Evolutionary conservation across 2,113 vertebrate species (phyloP).

Genomic region (Oncorhynchus clarkii): DNA sequence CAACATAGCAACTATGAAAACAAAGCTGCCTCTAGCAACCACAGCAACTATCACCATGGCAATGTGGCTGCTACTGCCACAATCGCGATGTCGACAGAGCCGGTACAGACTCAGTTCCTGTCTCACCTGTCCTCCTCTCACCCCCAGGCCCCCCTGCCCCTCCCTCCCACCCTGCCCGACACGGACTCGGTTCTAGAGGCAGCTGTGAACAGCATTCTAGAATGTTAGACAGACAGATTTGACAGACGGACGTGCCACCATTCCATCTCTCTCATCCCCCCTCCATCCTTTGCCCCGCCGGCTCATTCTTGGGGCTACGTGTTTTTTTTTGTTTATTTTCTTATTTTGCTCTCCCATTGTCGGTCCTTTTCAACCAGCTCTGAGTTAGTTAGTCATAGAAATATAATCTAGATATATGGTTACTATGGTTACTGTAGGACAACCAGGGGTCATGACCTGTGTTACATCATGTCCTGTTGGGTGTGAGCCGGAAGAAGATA

Average conservation of each 20-base stretch:
- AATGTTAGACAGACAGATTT: conserved; percentile 82
- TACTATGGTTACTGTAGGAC: not conserved
- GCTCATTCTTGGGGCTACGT: conserved; percentile 20
- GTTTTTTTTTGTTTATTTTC: conserved; percentile 7
- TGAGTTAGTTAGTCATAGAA: too few relatives aligned
- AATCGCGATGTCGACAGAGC: conserved; percentile 37
- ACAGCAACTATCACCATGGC: conserved; percentile 42
- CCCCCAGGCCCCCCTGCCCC: conserved; percentile 66
- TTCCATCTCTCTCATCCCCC: conserved; percentile 5
- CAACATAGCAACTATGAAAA: conserved; percentile 58
- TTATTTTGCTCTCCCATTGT: not conserved
- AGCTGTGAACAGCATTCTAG: conserved; percentile 98
- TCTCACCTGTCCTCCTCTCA: conserved; percentile 44
- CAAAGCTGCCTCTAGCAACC: conserved; percentile 33
- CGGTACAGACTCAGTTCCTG: conserved; percentile 46
- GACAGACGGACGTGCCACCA: conserved; percentile 15
- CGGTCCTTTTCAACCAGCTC: not conserved
- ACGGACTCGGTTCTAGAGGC: conserved; percentile 97
- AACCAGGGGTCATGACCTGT: conserved; percentile 5
- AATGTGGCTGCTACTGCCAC: conserved; percentile 33
- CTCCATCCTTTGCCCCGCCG: not conserved
- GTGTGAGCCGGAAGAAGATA: too few relatives aligned
- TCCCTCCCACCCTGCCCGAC: conserved; percentile 81
- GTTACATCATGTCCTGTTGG: conserved; percentile 25
- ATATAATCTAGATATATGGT: too few relatives aligned